These are phyloP conservation scores for Poecilia gillii DNA, from an alignment of 2,797 vertebrate genomes.

Conservation along the genomic window DNA sequence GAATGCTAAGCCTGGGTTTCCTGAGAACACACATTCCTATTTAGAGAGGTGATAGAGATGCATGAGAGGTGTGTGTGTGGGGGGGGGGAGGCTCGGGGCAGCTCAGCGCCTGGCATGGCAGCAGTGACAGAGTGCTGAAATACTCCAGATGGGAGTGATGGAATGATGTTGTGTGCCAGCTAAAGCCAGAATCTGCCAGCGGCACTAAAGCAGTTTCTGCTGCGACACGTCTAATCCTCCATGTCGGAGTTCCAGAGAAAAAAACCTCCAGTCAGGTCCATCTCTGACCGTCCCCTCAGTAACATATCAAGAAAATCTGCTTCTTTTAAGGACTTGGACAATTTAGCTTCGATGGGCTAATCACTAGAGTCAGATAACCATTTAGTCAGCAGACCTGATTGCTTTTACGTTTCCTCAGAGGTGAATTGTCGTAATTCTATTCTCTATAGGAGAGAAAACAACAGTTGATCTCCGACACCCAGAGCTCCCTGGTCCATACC, in stretches of 20 bases:
- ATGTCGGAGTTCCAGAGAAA: conserved; percentile 67
- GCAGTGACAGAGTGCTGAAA: conserved; percentile 60
- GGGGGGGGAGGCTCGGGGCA: conserved; percentile 39
- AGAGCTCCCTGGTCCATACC: conserved; percentile 78
- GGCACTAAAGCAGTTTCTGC: conserved; percentile 81
- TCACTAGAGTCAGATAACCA: conserved; percentile 15
- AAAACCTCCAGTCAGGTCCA: conserved; percentile 45
- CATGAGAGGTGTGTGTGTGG: conserved; percentile 65
- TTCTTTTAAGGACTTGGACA: conserved; percentile 57
- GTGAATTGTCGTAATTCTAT: conserved; percentile 17
- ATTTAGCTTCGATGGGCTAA: conserved; percentile 66
- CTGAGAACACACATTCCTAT: conserved; percentile 80
- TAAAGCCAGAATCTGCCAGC: conserved; percentile 64
- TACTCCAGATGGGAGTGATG: conserved; percentile 74
- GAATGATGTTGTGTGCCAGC: conserved; percentile 77
- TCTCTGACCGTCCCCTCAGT: conserved; percentile 61
- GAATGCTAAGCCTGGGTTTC: conserved; percentile 72
- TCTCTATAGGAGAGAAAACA: background rate
- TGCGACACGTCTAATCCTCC: conserved; percentile 83
- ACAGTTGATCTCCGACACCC: background rate
- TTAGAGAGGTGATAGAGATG: conserved; percentile 71
- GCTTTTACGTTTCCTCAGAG: conserved; percentile 23
- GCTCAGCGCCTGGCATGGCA: conserved; percentile 50
- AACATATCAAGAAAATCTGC: conserved; percentile 63
- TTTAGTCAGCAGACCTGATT: conserved; percentile 33